These are phyloP conservation scores for Drosophila nr. fundita DNA, from an alignment of 2,888 invertebrate species.

Conservation along the genomic window DNA sequence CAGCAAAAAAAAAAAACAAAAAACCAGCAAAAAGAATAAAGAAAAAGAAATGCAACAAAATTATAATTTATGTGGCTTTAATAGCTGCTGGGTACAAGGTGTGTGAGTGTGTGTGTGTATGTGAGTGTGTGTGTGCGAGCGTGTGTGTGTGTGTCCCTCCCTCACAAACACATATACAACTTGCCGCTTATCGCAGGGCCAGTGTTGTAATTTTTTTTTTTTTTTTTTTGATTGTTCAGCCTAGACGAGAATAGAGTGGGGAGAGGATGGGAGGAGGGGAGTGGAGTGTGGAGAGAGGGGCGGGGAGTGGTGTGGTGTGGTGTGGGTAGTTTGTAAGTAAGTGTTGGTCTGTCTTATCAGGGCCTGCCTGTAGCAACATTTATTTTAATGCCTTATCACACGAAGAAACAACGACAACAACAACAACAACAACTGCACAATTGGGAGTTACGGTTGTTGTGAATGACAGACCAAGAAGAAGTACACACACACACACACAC, in stretches of 20 bases:
- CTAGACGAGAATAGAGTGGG: slow-evolving; percentile 8
- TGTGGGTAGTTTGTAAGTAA: slow-evolving; percentile 33
- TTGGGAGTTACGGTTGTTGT: slow-evolving; percentile 77
- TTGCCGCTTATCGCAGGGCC: slow-evolving; percentile 55
- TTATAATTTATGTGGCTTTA: slow-evolving; percentile 82
- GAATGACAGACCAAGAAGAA: slow-evolving; percentile 54
- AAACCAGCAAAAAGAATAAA: background rate
- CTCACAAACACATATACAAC: slow-evolving; percentile 3
- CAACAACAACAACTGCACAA: slow-evolving; percentile 66
- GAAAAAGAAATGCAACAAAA: slow-evolving; percentile 71
- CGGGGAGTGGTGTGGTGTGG: slow-evolving; percentile 13
- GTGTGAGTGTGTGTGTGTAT: slow-evolving; percentile 16
- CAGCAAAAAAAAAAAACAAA: slow-evolving; percentile 1
- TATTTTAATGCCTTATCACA: slow-evolving; percentile 80
- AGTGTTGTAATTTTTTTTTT: slow-evolving; percentile 42
- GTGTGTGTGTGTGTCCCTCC: slow-evolving; percentile 20
- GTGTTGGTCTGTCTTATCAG: slow-evolving; percentile 70
- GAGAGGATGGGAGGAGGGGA: background rate
- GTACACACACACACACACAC: background rate
- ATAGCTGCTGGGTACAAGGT: slow-evolving; percentile 70
- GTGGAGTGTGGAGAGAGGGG: slow-evolving; percentile 3
- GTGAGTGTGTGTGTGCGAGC: slow-evolving; percentile 10
- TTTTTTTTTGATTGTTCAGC: slow-evolving; percentile 29
- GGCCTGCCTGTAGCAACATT: slow-evolving; percentile 75
- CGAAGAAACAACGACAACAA: slow-evolving; percentile 4